Evolutionary conservation across 2,797 vertebrate genomes (phyloP).

Genomic region (Acanthurus tractus): DNA sequence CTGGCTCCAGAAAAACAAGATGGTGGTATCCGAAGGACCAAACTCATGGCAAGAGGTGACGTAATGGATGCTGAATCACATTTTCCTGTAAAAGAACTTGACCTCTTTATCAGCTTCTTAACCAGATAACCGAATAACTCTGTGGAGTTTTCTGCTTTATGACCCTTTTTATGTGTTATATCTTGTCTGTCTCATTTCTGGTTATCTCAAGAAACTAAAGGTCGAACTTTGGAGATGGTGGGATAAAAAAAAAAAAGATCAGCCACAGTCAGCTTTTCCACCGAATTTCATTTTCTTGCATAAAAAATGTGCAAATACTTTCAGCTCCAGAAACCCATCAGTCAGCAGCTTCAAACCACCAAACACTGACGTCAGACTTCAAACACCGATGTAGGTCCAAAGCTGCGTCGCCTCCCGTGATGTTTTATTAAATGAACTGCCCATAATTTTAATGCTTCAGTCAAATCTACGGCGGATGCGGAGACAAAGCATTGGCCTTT

Average conservation of each 20-base stretch:
- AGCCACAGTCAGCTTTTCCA: not conserved
- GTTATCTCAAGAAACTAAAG: too few relatives aligned
- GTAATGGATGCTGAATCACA: too few relatives aligned
- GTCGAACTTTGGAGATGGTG: not conserved
- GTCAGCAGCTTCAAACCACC: constrained; percentile 22
- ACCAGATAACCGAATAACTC: too few relatives aligned
- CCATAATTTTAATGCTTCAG: constrained; percentile 20
- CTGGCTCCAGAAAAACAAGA: too few relatives aligned
- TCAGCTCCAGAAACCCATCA: constrained; percentile 3
- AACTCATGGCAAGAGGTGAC: too few relatives aligned
- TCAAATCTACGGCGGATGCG: constrained; percentile 43
- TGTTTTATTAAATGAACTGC: constrained; percentile 44
- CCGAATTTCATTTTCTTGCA: not conserved
- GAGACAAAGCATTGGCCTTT: constrained; percentile 26
- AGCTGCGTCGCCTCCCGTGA: not conserved
- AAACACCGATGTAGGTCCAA: not conserved
- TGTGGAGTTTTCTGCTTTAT: not conserved
- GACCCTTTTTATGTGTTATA: not conserved
- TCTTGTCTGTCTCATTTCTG: not conserved
- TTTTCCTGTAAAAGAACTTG: too few relatives aligned
- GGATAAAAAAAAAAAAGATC: not conserved
- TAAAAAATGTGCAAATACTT: constrained; percentile 14
- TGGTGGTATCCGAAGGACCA: too few relatives aligned
- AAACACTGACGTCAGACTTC: constrained; percentile 21
- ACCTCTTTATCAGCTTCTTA: too few relatives aligned